phyloP scores from a whole-genome alignment of 2,888 invertebrate genomes.

The Drosophila tanythrix region DNA sequence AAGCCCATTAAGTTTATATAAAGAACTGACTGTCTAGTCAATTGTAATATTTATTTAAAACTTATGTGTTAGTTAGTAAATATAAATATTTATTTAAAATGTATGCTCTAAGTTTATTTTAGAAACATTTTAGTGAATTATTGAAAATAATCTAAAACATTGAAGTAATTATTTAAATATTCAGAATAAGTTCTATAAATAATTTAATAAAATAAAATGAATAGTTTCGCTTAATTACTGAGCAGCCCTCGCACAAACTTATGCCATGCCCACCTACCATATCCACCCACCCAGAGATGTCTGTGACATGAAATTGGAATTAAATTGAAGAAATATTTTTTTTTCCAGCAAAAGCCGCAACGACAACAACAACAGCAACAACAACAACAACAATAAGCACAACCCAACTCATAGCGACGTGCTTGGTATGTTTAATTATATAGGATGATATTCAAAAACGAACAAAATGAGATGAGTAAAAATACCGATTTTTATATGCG shows the following conservation, averaged over 20 bases:
- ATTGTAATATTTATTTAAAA: too few species aligned
- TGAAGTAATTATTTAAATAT: not conserved
- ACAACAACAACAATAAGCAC: conserved; percentile 24
- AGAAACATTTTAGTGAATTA: not conserved
- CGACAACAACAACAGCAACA: conserved; percentile 19
- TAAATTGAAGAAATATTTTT: conserved; percentile 65
- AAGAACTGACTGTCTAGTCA: too few species aligned
- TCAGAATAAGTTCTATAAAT: not conserved
- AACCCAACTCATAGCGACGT: conserved; percentile 65
- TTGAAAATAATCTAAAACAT: not conserved
- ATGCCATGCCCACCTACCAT: conserved; percentile 19
- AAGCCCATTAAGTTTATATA: not conserved
- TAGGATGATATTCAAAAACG: conserved; percentile 77
- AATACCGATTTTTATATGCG: conserved; percentile 70
- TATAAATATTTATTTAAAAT: not conserved
- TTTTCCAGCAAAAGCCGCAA: conserved; percentile 29
- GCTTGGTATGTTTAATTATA: conserved; percentile 77
- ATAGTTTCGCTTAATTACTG: not conserved
- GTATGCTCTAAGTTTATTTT: not conserved
- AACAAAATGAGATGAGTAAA: conserved; percentile 60
- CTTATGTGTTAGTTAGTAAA: too few species aligned
- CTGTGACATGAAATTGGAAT: conserved; percentile 81
- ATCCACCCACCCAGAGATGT: conserved; percentile 47
- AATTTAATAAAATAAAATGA: not conserved
- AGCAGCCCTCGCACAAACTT: conserved; percentile 9